Conservation (phyloP, 2,888 invertebrate species). For the Drosophila mayaguana region DNA sequence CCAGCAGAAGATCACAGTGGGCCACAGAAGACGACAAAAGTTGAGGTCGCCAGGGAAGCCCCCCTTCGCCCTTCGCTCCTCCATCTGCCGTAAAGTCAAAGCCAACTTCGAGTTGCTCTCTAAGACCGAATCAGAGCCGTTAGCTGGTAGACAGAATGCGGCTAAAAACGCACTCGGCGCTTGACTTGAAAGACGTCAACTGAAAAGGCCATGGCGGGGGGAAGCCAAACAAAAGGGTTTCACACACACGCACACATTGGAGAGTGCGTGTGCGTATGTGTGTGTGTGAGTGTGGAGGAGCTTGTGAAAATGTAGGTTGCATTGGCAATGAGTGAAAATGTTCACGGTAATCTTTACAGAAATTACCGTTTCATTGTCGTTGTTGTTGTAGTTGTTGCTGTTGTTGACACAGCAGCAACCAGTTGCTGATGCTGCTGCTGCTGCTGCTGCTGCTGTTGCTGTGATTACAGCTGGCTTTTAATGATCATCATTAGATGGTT, state of each 20-base stretch:
- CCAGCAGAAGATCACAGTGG: constrained; percentile 48
- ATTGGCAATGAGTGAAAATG: constrained; percentile 72
- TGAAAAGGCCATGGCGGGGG: background rate
- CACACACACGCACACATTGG: constrained; percentile 9
- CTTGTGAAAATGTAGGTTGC: constrained; percentile 75
- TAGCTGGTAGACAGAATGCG: constrained; percentile 69
- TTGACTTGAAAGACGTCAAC: constrained; percentile 22
- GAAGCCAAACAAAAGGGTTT: constrained; percentile 56
- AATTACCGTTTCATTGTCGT: constrained; percentile 67
- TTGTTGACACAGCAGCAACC: constrained; percentile 72
- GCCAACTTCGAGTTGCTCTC: constrained; percentile 11
- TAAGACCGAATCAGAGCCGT: constrained; percentile 73
- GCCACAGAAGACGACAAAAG: constrained; percentile 46
- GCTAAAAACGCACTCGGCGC: constrained; percentile 56
- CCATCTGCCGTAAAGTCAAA: background rate
- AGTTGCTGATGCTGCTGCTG: constrained; percentile 37
- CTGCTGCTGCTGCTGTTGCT: too few species aligned
- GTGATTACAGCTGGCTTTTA: constrained; percentile 69
- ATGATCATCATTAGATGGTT: constrained; percentile 78
- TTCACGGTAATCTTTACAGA: constrained; percentile 70
- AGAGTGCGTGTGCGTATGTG: background rate
- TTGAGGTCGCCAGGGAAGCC: constrained; percentile 4
- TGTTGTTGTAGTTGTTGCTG: constrained; percentile 22
- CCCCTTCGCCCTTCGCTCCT: background rate
- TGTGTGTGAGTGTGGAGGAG: constrained; percentile 28